Percentiles rank a stretch among this genome's conserved stretches.
These are phyloP conservation scores for Ochlodes sylvanus DNA, from an alignment of 2,888 invertebrate genomes.

Conservation along the genomic window DNA sequence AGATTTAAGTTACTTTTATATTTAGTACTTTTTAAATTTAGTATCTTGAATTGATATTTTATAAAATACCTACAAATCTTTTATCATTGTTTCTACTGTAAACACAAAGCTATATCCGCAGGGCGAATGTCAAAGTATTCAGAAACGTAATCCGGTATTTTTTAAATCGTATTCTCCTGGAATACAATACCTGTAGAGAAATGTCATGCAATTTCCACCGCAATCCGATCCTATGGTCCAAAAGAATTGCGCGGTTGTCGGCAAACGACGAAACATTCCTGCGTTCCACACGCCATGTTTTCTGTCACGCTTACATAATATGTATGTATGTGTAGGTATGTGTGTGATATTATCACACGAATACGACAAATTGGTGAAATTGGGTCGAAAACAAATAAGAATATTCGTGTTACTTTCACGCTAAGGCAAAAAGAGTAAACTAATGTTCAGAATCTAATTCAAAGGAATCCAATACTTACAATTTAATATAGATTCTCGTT, in stretches of 20 bases:
- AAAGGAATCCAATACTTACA: too few relatives aligned
- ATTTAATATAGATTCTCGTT: too few relatives aligned
- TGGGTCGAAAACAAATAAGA: conserved; percentile 17
- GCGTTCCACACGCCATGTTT: conserved; percentile 14
- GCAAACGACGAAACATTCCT: conserved; percentile 13
- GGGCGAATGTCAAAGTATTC: background rate
- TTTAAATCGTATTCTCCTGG: background rate
- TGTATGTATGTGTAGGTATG: too few relatives aligned
- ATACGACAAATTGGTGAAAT: conserved; percentile 21
- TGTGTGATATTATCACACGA: too few relatives aligned
- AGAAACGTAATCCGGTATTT: background rate
- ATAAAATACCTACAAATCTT: too few relatives aligned
- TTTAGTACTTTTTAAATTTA: conserved; percentile 7
- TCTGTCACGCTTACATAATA: conserved; percentile 22
- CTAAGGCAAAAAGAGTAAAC: background rate
- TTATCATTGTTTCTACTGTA: too few relatives aligned
- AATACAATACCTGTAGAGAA: conserved; percentile 9
- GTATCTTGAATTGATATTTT: too few relatives aligned
- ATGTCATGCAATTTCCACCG: conserved; percentile 26
- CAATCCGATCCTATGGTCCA: conserved; percentile 29
- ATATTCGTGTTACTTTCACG: conserved; percentile 10
- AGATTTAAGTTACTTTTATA: too few relatives aligned
- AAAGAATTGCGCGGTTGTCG: conserved; percentile 20
- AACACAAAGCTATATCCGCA: too few relatives aligned
- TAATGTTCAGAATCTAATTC: too few relatives aligned